phyloP scores from a whole-genome alignment of 1,140 invertebrate genomes.

The Cydia amplana region DNA sequence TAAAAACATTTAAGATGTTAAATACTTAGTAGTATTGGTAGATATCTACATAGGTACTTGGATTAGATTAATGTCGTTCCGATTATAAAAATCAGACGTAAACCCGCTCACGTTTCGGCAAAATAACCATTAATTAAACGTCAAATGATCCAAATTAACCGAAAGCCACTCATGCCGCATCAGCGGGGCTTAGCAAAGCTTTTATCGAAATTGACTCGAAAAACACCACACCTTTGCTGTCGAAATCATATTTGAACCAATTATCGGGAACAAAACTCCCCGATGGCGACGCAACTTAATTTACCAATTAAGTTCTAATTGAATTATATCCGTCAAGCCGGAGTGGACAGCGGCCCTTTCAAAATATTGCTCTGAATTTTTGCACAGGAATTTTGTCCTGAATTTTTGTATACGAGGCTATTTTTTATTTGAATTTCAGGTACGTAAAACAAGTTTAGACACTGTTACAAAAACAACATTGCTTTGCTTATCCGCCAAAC shows the following conservation, averaged over 20 bases:
- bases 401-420: neutral
- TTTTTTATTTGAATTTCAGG: neutral
- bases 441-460: too few species aligned
- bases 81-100: neutral
- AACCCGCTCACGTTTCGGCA: neutral
- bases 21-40: too few species aligned
- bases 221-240: slow-evolving; percentile 57
- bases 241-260: slow-evolving; percentile 36
- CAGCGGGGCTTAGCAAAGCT: slow-evolving; percentile 41
- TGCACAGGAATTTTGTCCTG: neutral
- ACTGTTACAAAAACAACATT: too few species aligned
- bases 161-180: slow-evolving; percentile 31
- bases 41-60: too few species aligned
- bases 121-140: slow-evolving; percentile 17
- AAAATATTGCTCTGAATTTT: slow-evolving; percentile 21
- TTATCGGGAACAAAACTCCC: slow-evolving; percentile 35
- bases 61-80: neutral
- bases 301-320: slow-evolving; percentile 76
- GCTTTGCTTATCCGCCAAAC: too few species aligned
- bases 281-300: slow-evolving; percentile 69
- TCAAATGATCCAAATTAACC: slow-evolving; percentile 11
- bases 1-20: too few species aligned
- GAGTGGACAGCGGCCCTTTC: slow-evolving; percentile 44
- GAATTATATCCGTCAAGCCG: slow-evolving; percentile 72
- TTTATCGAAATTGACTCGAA: slow-evolving; percentile 67